Evolutionary conservation across 1,140 invertebrate genomes (phyloP).

Genomic region (Procambarus virginalis): DNA sequence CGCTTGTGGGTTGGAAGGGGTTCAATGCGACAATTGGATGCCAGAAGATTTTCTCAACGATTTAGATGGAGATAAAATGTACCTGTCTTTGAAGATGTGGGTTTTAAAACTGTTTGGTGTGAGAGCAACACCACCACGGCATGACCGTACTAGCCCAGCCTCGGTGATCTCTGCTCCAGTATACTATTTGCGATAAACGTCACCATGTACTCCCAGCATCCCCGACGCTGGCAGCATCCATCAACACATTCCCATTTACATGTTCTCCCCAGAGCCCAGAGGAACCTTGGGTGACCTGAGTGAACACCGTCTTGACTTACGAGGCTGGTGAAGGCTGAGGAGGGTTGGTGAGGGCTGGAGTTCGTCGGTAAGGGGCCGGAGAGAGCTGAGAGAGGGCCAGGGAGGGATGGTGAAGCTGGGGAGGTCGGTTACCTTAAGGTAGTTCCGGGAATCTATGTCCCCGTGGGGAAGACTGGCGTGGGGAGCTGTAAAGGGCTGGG

Average conservation of each 20-base stretch:
- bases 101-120: slow-evolving; percentile 44
- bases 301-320: not conserved
- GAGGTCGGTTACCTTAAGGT: too few relatives aligned
- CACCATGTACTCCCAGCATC: not conserved
- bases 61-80: slow-evolving; percentile 54
- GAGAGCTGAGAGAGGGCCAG: too few relatives aligned
- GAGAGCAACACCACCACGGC: slow-evolving; percentile 44
- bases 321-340: not conserved
- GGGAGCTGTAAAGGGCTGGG: too few relatives aligned
- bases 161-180: too few relatives aligned
- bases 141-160: not conserved
- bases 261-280: not conserved
- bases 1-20: slow-evolving; percentile 39
- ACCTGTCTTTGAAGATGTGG: slow-evolving; percentile 44
- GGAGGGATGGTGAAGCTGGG: too few relatives aligned
- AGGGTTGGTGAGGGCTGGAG: too few relatives aligned
- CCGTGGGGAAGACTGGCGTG: too few relatives aligned
- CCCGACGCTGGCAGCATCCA: not conserved
- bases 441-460: too few relatives aligned
- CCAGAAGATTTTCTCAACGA: slow-evolving; percentile 42
- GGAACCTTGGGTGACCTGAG: not conserved
- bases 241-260: slow-evolving; percentile 30
- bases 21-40: slow-evolving; percentile 50
- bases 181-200: slow-evolving; percentile 10
- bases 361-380: too few relatives aligned